Conservation (phyloP, 2,888 invertebrate species). For the Therioaphis trifolii region DNA sequence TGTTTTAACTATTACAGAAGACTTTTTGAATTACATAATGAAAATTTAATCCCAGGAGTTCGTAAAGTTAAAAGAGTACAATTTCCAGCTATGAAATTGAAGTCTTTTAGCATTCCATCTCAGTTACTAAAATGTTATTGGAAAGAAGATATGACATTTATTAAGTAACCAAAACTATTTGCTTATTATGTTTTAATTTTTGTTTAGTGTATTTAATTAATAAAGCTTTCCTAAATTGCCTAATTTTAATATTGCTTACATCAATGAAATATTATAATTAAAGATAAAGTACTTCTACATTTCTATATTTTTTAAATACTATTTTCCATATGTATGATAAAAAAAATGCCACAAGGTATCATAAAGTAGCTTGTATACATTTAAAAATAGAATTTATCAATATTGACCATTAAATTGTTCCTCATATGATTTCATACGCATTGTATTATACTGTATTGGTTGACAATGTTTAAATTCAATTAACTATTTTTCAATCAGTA, state of each 20-base stretch:
- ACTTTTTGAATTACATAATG: conserved; percentile 64
- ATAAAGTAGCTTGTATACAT: too few species aligned
- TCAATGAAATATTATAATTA: background rate
- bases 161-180: conserved; percentile 18
- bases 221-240: background rate
- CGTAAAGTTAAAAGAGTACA: conserved; percentile 71
- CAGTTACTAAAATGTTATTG: conserved; percentile 35
- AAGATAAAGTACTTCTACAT: background rate
- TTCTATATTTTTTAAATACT: too few species aligned
- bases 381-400: background rate
- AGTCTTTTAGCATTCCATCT: conserved; percentile 69
- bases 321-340: too few species aligned
- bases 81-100: conserved; percentile 74
- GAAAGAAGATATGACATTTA: conserved; percentile 11
- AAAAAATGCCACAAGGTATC: too few species aligned
- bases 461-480: too few species aligned
- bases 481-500: too few species aligned
- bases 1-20: conserved; percentile 63
- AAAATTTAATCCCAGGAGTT: conserved; percentile 71
- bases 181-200: conserved; percentile 1
- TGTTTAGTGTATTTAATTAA: background rate
- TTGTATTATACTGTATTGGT: too few species aligned
- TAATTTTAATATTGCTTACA: background rate
- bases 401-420: too few species aligned
- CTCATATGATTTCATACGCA: too few species aligned